Base-by-base conservation (phyloP, 1,140 invertebrate genomes). In the Meloidogyne hapla region DNA sequence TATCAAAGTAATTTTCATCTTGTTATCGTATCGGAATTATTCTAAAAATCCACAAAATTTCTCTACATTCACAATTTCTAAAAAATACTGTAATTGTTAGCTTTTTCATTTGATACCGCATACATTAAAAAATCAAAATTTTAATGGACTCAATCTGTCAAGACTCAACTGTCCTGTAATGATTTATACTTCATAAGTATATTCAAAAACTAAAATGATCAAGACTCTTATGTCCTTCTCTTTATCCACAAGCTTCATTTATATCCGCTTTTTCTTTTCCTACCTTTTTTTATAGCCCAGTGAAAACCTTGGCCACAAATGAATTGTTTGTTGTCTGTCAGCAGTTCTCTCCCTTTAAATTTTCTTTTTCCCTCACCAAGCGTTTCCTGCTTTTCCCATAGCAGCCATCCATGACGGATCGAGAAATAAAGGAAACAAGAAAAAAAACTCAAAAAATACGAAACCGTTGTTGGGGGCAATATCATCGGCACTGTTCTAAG, bases 271-370 rank as follows among this genome's bases (percentile, higher is more conserved):
- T 56, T 56, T 21, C 68, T 61, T 69, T 26, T 26, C 28, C 21
- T n/a, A 1, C 15, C 15, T 13, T 10, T 40, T n/a, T 56, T 56
- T 56, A n/a, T n/a, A 6, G 18, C 48, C 48, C 48, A 56, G n/a
- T 56, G 48, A 21, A 56, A 56, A 42, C 2, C n/a, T 56, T 45
- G 18, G 61, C 45, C 23, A 25, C 68, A 70, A 70, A 70, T 70
- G 68, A 70, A 70, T 70, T 70, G 38, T 70, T 61, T 45, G 45
- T 28, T 70, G 38, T 70, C 68, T 45, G 68, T 70, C 42, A 61
- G 23, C 45, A 70, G 28, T 45, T 45, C 68, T 61, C 18, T 33
- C 33, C 33, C 33, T 33, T 33, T 33, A 6, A 3, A 33, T 6
- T 6, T 33, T 33, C 33, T 33, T 33, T 33, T 33, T 33, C 40